Evolutionary conservation across 1,140 invertebrate genomes (phyloP).

Genomic region (Drosophila malerkotliana): DNA sequence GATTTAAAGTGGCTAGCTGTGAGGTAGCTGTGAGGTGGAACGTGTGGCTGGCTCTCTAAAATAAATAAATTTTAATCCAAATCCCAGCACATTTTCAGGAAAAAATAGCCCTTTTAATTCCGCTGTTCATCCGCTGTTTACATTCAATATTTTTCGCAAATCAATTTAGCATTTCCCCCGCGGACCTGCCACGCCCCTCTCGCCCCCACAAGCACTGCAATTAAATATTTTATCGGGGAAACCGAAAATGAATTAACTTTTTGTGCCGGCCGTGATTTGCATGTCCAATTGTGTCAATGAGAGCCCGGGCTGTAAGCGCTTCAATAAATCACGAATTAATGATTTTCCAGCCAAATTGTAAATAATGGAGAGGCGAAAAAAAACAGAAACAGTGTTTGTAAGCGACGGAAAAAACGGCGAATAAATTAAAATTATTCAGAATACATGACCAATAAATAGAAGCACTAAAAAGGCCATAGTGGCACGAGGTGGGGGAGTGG

Average conservation of each 20-base stretch:
- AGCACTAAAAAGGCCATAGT: neutral
- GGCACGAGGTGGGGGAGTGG: slow-evolving; percentile 23
- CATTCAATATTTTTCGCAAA: neutral
- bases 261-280: slow-evolving; percentile 34
- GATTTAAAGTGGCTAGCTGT: slow-evolving; percentile 17
- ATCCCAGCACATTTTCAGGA: neutral
- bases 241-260: slow-evolving; percentile 41
- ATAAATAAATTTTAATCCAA: neutral
- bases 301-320: slow-evolving; percentile 18
- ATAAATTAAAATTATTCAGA: slow-evolving; percentile 27
- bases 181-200: neutral
- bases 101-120: too few species aligned
- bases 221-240: slow-evolving; percentile 40
- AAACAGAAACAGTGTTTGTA: neutral
- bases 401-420: slow-evolving; percentile 12
- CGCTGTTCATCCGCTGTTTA: too few species aligned
- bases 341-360: slow-evolving; percentile 25
- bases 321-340: slow-evolving; percentile 36
- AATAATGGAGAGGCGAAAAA: slow-evolving; percentile 11
- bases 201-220: slow-evolving; percentile 30
- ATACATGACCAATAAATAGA: slow-evolving; percentile 17
- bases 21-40: too few species aligned
- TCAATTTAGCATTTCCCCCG: neutral
- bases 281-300: slow-evolving; percentile 21
- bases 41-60: neutral